These are phyloP conservation scores for Tragelaphus buxtoni DNA, from an alignment of 2,113 vertebrate species.

Conservation along the genomic window DNA sequence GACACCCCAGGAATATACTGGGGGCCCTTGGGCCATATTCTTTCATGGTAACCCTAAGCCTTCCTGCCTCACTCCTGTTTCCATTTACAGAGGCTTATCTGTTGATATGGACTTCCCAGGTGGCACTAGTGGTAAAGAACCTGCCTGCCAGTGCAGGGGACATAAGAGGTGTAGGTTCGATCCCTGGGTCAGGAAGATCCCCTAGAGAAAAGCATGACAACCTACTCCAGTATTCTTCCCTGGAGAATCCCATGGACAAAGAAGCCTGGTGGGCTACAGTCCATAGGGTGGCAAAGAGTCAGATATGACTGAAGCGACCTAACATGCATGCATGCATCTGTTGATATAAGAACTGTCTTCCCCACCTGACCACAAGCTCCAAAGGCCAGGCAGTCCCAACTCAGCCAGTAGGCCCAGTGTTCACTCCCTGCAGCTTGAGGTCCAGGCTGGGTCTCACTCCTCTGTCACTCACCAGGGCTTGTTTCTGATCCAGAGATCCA, in stretches of 20 bases:
- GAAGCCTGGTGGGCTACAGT: neutral
- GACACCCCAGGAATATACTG: fast-evolving
- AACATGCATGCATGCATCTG: neutral
- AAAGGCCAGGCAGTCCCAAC: neutral
- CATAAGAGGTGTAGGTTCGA: neutral
- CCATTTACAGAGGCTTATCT: neutral
- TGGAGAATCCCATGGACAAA: neutral
- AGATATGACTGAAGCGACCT: neutral
- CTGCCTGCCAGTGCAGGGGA: neutral
- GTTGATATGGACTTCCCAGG: neutral
- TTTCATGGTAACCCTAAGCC: neutral
- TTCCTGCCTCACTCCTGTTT: neutral
- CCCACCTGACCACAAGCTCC: neutral
- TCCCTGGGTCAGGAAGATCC: neutral
- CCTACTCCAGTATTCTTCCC: neutral
- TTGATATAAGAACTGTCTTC: neutral
- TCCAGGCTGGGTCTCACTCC: fast-evolving
- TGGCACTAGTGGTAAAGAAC: neutral
- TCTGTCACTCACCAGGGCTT: neutral
- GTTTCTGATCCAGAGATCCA: neutral
- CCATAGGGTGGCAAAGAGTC: neutral
- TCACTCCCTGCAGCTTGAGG: neutral
- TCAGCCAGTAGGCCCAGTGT: neutral
- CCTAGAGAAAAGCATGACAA: neutral
- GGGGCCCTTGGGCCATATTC: neutral